Evolutionary conservation across 2,797 vertebrate genomes (phyloP).

Genomic region (Corythornis leucogaster): DNA sequence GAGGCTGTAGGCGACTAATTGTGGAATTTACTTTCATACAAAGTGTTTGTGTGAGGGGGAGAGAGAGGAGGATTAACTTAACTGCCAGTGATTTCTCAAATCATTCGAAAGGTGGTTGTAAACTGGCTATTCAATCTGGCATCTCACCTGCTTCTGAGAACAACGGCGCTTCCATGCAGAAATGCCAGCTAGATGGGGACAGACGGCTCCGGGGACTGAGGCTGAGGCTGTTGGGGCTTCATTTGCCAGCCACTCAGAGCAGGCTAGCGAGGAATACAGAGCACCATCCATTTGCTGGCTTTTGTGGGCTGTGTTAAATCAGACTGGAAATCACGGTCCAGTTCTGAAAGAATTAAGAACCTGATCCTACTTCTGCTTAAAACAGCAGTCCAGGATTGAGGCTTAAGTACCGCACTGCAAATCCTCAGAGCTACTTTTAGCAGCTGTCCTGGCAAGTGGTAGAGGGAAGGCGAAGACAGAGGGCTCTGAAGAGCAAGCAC

Average conservation of each 20-base stretch:
- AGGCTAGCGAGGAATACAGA: neutral
- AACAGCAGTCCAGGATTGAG: neutral
- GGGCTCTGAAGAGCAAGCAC: neutral
- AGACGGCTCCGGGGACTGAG: neutral
- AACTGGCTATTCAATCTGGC: constrained; percentile 27
- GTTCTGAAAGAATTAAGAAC: neutral
- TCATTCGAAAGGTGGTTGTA: constrained; percentile 39
- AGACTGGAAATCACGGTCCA: neutral
- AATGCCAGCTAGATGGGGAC: neutral
- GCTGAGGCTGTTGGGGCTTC: neutral
- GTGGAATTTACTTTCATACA: constrained; percentile 44
- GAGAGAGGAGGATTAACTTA: constrained; percentile 52
- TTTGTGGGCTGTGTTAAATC: neutral
- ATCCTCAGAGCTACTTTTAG: neutral
- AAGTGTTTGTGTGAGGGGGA: neutral
- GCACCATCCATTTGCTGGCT: neutral
- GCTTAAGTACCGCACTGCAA: neutral
- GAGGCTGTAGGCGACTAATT: constrained; percentile 36
- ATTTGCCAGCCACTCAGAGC: neutral
- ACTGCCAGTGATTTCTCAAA: constrained; percentile 48
- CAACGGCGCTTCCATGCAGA: neutral
- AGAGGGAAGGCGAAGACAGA: rapidly evolving
- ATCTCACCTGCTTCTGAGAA: constrained; percentile 42
- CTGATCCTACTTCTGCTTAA: neutral
- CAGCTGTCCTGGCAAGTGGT: neutral